These are phyloP conservation scores for Dasyprocta punctata DNA, from an alignment of 2,113 vertebrate species.

Conservation along the genomic window DNA sequence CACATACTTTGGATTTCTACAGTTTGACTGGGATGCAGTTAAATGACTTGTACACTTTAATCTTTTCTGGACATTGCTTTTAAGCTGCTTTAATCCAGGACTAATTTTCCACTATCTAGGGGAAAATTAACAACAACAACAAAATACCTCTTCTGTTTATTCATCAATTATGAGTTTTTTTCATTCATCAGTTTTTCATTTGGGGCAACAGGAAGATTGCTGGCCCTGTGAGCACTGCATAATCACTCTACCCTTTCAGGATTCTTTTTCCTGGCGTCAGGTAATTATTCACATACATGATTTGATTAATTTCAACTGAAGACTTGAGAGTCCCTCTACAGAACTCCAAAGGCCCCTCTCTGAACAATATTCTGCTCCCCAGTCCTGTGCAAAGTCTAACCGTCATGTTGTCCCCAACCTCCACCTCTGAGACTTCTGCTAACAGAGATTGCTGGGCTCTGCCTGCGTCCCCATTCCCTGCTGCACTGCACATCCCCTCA, in stretches of 20 bases:
- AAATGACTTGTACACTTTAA: not conserved
- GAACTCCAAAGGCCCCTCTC: not conserved
- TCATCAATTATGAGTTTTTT: not conserved
- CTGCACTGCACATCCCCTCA: not conserved
- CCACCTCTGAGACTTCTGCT: not conserved
- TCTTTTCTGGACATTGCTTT: not conserved
- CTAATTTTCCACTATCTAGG: not conserved
- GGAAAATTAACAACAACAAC: not conserved
- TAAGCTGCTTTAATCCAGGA: not conserved
- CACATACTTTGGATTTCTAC: constrained; percentile 2
- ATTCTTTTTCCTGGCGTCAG: not conserved
- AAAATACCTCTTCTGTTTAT: not conserved
- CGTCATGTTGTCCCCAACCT: too few relatives aligned
- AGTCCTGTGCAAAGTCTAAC: not conserved
- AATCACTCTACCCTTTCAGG: not conserved
- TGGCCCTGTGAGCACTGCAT: not conserved
- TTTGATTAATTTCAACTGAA: not conserved
- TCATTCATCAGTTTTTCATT: not conserved
- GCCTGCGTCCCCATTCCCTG: not conserved
- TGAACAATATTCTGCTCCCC: not conserved
- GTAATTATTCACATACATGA: not conserved
- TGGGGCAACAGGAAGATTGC: not conserved
- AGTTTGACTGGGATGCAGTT: not conserved
- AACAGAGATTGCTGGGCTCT: not conserved
- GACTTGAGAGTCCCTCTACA: not conserved